Evolutionary conservation across 2,797 vertebrate species (phyloP), one percentile per base, ranked within the genome.

Genomic region (Streptopelia turtur): DNA sequence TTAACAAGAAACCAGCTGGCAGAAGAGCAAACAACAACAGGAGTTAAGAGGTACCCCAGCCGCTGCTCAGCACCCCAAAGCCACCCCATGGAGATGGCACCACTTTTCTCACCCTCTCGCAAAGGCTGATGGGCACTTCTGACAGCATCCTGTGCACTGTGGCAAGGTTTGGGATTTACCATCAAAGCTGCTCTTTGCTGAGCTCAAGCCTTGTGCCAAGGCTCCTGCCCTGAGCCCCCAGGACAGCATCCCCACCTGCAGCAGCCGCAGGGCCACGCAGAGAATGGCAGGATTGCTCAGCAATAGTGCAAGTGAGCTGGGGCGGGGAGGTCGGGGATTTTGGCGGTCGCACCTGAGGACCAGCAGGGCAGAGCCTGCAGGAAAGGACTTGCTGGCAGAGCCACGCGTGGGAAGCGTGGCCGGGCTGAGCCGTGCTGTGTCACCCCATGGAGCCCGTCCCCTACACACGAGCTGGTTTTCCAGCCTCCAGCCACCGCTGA

Each of bases 61-160:
- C 17, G 5, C 33, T 6, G 59, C 74, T 49, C 2, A 1, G 55
- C 49, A 2, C 65, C 63, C 69, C 74, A 21, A 24, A 70, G 11
- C 66, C 2, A 0, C 61, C 91, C 35, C 66, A 4, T 4, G 13
- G 61, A 43, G 75, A 16, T 0, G 7, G 16, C 0, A 2, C 30
- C 2, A 0, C 5, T 50, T 22, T 57, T 31, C n/a, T 37, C 16
- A 0, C 28, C 27, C 69, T 24, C 20, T 13, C 6, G 3, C 5
- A 0, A n/a, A 33, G 13, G 30, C n/a, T 3, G 28, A 21, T 3
- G 3, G 68, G 56, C 25, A 3, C 8, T 31, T 71, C 2, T 11
- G 12, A 5, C 17, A 5, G n/a, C 12, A 3, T 31, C 55, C 16
- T 3, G 1, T 8, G 37, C 47, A 11, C 52, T 16, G 0, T 0